Conservation (phyloP, 2,888 invertebrate species). For the Ennomos erosarius region DNA sequence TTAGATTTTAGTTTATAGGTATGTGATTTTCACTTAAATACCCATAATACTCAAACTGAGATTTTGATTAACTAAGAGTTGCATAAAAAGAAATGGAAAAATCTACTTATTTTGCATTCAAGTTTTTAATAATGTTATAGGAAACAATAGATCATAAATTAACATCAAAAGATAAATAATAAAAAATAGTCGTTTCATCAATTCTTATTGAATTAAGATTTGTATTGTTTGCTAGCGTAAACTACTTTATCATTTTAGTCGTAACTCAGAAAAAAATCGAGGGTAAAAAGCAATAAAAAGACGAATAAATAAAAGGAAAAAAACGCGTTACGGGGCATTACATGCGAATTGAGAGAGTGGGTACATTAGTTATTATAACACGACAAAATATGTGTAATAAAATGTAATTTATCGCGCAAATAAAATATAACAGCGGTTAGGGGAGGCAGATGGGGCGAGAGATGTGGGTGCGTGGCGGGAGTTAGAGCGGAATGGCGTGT, state of each 20-base stretch:
- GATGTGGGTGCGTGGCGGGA: constrained; percentile 46
- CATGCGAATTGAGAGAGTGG: constrained; percentile 82
- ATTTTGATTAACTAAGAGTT: too few species aligned
- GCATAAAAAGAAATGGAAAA: too few species aligned
- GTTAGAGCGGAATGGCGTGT: constrained; percentile 18
- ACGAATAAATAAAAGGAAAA: constrained; percentile 75
- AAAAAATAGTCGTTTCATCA: constrained; percentile 4
- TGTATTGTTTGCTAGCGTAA: constrained; percentile 27
- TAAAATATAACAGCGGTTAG: constrained; percentile 85
- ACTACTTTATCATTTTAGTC: constrained; percentile 46
- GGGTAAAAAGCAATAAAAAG: constrained; percentile 68
- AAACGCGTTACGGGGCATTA: constrained; percentile 77
- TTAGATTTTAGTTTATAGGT: too few species aligned
- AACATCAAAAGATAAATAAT: neutral
- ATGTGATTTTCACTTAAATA: too few species aligned
- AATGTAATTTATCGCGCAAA: constrained; percentile 84
- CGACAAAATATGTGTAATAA: constrained; percentile 87
- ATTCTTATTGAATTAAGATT: constrained; percentile 13
- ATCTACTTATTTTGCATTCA: too few species aligned
- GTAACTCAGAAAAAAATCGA: constrained; percentile 53
- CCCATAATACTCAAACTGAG: too few species aligned
- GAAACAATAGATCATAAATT: too few species aligned
- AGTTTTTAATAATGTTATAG: too few species aligned
- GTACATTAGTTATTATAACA: constrained; percentile 86
- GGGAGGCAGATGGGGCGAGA: constrained; percentile 82